Evolutionary conservation across 2,113 vertebrate genomes (phyloP).

Genomic region (Burhinus oedicnemus): DNA sequence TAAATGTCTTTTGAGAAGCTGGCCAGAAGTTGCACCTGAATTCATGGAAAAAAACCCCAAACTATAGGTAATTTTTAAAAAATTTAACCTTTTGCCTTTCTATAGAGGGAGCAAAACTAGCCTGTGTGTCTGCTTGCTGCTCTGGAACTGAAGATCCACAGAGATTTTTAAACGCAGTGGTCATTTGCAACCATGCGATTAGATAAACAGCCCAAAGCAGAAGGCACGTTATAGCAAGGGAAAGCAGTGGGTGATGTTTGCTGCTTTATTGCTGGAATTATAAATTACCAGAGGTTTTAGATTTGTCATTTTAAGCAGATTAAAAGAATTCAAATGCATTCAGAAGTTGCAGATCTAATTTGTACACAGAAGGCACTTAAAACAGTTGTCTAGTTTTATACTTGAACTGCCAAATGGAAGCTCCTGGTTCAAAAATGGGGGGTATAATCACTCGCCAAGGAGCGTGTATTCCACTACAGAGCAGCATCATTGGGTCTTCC

Average conservation of each 20-base stretch:
- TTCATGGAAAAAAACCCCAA: neutral
- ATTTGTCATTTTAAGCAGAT: constrained; percentile 14
- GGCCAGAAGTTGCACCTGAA: neutral
- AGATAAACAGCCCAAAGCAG: neutral
- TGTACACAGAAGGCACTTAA: neutral
- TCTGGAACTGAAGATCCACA: neutral
- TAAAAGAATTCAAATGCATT: neutral
- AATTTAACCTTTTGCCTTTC: neutral
- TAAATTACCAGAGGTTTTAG: neutral
- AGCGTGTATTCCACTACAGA: neutral
- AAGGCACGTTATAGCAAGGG: neutral
- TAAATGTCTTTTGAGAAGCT: neutral
- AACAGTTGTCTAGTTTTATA: constrained; percentile 35
- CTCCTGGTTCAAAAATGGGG: neutral
- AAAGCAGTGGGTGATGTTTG: neutral
- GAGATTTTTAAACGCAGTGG: neutral
- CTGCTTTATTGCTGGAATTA: neutral
- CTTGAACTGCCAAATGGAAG: neutral
- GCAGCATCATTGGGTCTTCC: neutral
- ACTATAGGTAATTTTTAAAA: neutral
- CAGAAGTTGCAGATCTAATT: neutral
- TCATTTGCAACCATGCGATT: neutral
- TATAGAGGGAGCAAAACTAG: neutral
- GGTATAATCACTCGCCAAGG: neutral
- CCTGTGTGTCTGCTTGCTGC: neutral